Conservation (phyloP, 2,888 invertebrate genomes). For the Glomeris marginata region DNA sequence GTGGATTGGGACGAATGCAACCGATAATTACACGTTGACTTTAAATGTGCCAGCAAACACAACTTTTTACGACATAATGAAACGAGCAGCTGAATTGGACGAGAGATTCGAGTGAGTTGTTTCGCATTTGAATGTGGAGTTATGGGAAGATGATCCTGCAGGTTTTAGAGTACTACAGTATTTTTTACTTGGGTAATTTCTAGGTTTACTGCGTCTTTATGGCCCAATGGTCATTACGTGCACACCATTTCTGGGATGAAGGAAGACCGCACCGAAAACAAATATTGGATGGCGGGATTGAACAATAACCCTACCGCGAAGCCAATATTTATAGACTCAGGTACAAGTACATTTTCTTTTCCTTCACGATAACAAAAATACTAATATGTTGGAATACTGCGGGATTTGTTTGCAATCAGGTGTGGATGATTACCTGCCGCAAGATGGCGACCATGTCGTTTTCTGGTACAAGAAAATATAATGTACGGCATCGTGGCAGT, state of each 20-base stretch:
- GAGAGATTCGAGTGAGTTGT: conserved; percentile 40
- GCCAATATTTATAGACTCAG: conserved; percentile 11
- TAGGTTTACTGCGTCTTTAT: conserved; percentile 66
- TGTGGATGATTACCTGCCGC: conserved; percentile 70
- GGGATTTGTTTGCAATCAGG: conserved; percentile 37
- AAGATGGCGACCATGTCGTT: conserved; percentile 74
- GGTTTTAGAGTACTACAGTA: too few species aligned
- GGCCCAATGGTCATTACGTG: conserved; percentile 85
- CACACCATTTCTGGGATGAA: conserved; percentile 67
- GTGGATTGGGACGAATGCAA: conserved; percentile 70
- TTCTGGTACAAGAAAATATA: conserved; percentile 87
- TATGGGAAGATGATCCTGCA: too few species aligned
- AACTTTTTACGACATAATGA: conserved; percentile 54
- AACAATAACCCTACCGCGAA: conserved; percentile 16
- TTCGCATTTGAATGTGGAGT: too few species aligned
- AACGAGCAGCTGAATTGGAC: conserved; percentile 66
- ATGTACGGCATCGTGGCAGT: conserved; percentile 13
- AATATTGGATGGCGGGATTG: conserved; percentile 78
- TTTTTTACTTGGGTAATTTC: too few species aligned
- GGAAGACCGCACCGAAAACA: conserved; percentile 67
- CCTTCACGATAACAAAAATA: background rate
- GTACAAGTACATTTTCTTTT: conserved; percentile 3
- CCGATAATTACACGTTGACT: conserved; percentile 57
- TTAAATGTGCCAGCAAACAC: conserved; percentile 57
- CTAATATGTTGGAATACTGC: background rate